Base-by-base conservation (phyloP, 1,140 invertebrate species). In the Pentalonia nigronervosa region DNA sequence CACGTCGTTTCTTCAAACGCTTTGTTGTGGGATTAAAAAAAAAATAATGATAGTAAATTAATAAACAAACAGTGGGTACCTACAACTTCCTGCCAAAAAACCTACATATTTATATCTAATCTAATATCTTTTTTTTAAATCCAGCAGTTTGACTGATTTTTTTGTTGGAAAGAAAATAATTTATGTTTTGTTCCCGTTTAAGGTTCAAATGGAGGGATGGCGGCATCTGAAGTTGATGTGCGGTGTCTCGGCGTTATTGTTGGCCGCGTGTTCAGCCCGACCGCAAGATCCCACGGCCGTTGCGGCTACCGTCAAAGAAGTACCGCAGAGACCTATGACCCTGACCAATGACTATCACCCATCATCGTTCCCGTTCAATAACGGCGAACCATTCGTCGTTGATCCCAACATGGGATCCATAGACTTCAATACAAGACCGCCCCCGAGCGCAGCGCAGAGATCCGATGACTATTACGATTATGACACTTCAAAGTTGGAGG, bases 401-500 rank as follows among this genome's bases (percentile, higher is more conserved):
- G 96, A 97, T 76, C 97, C 97, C 94, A 97, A 97, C 95, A 96
- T 97, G 0, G 95, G 97, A 30, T 97, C 97, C 1, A 97, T 97
- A 11, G 96, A 96, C 36, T 96, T 96, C 91, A 95, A 95, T 8
- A 93, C 94, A 23, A 95, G 81, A 84, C 21, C 84, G 3, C 86
- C 87, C 23, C 23, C 50, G 34, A 60, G 9, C 56, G 8, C 93
- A 11, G 34, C 76, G 1, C 81, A 56, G 3, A 50, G 87, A 0
- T 48, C 96, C 23, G 95, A 95, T 0, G 95, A 96, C 50, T 45
- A 94, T 94, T 94, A 94, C 76, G 94, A 94, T 41, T 94, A 94
- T 89, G 94, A 94, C 93, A 50, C 92, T 2, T 94, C 94, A 50
- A 90, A 94, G 47, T 25, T 93, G 17, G 92, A 94, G 8, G 94